These are phyloP conservation scores for Porites divaricata DNA, from an alignment of 92 coral and sea anemone species.

Conservation along the genomic window DNA sequence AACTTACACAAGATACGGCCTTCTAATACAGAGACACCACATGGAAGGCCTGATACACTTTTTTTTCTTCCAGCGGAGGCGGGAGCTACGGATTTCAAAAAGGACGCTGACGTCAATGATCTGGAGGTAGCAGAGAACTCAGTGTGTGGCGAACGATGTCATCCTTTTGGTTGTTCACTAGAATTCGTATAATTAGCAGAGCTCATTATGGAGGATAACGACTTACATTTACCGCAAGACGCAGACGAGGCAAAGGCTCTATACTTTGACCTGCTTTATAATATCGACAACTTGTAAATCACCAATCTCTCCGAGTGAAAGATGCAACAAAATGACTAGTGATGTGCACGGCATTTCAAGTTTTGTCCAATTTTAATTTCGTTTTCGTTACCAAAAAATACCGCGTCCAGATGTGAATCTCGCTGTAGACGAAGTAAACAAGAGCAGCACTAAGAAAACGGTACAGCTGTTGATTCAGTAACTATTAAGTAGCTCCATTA, in stretches of 20 bases:
- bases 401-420: background rate
- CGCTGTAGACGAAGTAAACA: background rate
- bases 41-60: slow-evolving; percentile 22
- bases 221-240: slow-evolving; percentile 16
- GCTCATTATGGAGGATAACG: slow-evolving; percentile 22
- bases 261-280: slow-evolving; percentile 8
- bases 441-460: background rate
- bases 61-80: slow-evolving; percentile 12
- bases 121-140: slow-evolving; percentile 1
- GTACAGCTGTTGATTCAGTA: background rate
- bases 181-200: slow-evolving; percentile 16
- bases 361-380: background rate
- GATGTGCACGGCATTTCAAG: background rate
- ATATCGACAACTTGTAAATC: slow-evolving; percentile 1
- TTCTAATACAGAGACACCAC: slow-evolving; percentile 32
- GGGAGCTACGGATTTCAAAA: background rate
- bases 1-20: slow-evolving; percentile 44
- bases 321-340: background rate
- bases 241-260: slow-evolving; percentile 21
- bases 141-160: background rate
- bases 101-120: background rate
- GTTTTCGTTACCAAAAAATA: background rate
- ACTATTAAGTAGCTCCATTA: background rate
- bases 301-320: background rate
- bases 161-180: slow-evolving; percentile 14